phyloP scores from a whole-genome alignment of 92 coral and sea anemone species.

The Chrysogorgia sp. region DNA sequence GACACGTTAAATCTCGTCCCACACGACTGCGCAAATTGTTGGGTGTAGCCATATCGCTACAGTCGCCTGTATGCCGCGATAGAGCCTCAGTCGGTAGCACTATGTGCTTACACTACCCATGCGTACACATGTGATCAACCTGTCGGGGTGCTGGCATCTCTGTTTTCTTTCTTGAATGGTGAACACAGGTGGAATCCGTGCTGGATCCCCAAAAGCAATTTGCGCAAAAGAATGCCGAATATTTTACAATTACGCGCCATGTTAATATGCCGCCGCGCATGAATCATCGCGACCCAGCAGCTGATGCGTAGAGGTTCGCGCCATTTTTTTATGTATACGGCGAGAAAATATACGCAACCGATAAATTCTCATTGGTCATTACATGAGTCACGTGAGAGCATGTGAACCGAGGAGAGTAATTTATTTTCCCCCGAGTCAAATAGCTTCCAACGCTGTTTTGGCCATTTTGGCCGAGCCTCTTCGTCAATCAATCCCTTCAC shows the following conservation, averaged over 20 bases:
- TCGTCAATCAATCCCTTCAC: too few species aligned
- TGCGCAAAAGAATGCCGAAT: constrained; percentile 11
- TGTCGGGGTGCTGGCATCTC: constrained; percentile 8
- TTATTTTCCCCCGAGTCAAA: too few species aligned
- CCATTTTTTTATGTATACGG: too few species aligned
- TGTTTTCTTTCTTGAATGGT: constrained; percentile 12
- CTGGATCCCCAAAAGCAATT: not conserved
- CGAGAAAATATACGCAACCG: too few species aligned
- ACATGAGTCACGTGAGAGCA: too few species aligned
- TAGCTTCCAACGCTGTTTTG: too few species aligned
- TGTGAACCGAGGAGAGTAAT: too few species aligned
- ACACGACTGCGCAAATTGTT: constrained; percentile 38
- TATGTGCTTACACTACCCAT: not conserved
- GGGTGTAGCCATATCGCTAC: not conserved
- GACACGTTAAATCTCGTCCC: constrained; percentile 22
- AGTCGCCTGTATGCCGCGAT: not conserved
- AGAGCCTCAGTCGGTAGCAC: not conserved
- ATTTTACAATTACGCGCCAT: constrained; percentile 1
- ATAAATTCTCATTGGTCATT: too few species aligned
- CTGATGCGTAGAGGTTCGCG: too few species aligned
- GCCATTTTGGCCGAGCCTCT: too few species aligned
- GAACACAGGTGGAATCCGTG: constrained; percentile 1
- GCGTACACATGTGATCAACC: constrained; percentile 12
- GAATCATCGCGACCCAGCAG: too few species aligned
- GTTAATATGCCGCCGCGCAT: too few species aligned